Conservation (phyloP, 2,797 vertebrate species). For the Potorous gilbertii region DNA sequence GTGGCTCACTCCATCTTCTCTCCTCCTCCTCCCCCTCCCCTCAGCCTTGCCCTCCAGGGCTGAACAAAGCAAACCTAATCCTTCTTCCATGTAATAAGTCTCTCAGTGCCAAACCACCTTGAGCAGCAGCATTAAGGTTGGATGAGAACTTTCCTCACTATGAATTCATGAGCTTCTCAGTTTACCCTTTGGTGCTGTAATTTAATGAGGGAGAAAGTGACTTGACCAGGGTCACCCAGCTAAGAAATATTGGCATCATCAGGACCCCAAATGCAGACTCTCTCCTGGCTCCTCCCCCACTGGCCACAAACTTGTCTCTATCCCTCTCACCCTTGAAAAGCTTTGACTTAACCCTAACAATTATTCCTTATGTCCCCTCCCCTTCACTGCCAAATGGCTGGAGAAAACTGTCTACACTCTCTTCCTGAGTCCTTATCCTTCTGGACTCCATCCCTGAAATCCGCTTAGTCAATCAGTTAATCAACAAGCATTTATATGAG, state of each 20-base stretch:
- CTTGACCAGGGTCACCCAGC: not conserved
- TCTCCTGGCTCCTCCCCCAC: not conserved
- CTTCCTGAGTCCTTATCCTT: not conserved
- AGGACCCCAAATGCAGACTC: not conserved
- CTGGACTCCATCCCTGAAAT: not conserved
- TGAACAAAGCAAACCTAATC: not conserved
- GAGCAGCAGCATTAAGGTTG: not conserved
- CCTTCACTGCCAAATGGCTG: not conserved
- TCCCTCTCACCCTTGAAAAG: not conserved
- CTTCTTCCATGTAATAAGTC: not conserved
- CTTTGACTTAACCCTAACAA: not conserved
- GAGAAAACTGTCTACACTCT: not conserved
- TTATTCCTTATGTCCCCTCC: not conserved
- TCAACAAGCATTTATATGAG: not conserved
- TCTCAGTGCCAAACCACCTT: not conserved
- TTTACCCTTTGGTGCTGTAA: not conserved
- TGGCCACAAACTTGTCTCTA: not conserved
- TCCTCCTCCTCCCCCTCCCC: not conserved
- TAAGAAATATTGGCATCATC: not conserved
- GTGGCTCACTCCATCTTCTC: not conserved
- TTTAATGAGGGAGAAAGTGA: not conserved
- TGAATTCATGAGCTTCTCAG: too few species aligned
- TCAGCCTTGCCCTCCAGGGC: not conserved
- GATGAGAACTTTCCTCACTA: not conserved
- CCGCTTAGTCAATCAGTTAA: not conserved